Conservation (phyloP, 2,113 vertebrate species). For the Rhinolophus ferrumequinum region DNA sequence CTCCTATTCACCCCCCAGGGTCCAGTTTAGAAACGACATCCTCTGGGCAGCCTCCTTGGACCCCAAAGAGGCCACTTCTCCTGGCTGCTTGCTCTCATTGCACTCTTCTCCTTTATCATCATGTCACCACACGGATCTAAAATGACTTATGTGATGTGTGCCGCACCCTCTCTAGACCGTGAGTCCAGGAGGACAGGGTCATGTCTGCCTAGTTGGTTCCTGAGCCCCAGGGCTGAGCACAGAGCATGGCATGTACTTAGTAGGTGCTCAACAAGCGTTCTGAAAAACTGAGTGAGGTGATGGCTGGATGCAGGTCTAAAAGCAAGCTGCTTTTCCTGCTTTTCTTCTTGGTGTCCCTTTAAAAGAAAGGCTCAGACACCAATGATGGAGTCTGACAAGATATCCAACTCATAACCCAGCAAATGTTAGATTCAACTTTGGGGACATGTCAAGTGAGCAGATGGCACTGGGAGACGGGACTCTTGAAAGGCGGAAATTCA, state of each 20-base stretch:
- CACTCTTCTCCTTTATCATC: not conserved
- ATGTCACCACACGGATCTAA: not conserved
- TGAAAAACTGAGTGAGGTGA: not conserved
- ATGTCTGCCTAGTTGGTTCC: not conserved
- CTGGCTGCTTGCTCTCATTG: not conserved
- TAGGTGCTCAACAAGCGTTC: not conserved
- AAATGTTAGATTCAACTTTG: not conserved
- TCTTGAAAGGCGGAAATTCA: not conserved
- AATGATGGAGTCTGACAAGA: not conserved
- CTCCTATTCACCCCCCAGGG: not conserved
- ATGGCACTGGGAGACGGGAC: not conserved
- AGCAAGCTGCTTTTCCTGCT: accelerated
- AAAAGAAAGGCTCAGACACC: not conserved
- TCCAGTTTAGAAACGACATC: not conserved
- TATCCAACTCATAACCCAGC: not conserved
- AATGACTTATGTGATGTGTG: too few relatives aligned
- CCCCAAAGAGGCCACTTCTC: not conserved
- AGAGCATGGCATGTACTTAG: accelerated
- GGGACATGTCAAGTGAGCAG: not conserved
- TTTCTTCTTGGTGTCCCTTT: not conserved
- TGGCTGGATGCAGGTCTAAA: not conserved
- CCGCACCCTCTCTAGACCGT: not conserved
- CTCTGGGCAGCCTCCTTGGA: not conserved
- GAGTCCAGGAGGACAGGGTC: not conserved
- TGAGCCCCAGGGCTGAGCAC: not conserved